Conservation (phyloP, 1,140 invertebrate species). For the Rhynchophorus ferrugineus region DNA sequence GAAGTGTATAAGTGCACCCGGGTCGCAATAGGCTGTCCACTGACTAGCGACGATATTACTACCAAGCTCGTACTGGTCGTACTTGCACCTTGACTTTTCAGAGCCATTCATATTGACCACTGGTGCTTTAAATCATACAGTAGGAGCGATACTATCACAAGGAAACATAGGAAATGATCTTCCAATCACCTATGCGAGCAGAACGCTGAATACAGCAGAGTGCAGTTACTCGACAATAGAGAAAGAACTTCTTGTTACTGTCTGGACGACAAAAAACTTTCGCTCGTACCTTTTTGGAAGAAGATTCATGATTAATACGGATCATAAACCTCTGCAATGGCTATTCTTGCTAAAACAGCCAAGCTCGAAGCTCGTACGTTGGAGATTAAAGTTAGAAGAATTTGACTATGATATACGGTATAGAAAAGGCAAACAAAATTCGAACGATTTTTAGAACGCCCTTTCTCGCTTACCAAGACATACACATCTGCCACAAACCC, state of each 20-base stretch:
- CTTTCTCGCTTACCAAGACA: constrained; percentile 28
- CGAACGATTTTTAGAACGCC: constrained; percentile 37
- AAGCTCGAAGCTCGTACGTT: too few relatives aligned
- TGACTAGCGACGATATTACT: too few relatives aligned
- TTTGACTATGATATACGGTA: constrained; percentile 26
- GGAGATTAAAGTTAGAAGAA: too few relatives aligned
- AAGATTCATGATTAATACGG: constrained; percentile 42
- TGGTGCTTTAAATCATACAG: constrained; percentile 24
- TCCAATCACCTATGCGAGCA: constrained; percentile 26
- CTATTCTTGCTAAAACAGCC: too few relatives aligned
- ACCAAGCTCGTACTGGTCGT: constrained; percentile 1
- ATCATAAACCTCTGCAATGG: constrained; percentile 43
- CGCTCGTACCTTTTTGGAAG: constrained; percentile 40
- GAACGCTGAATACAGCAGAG: constrained; percentile 24
- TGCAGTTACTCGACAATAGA: constrained; percentile 30
- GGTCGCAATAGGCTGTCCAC: too few relatives aligned
- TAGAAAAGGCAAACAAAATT: constrained; percentile 37
- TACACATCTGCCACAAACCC: too few relatives aligned
- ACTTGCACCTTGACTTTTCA: constrained; percentile 34
- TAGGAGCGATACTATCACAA: constrained; percentile 27
- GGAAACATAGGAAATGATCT: constrained; percentile 27
- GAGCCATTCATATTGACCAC: constrained; percentile 20
- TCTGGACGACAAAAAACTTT: constrained; percentile 42
- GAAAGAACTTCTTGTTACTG: constrained; percentile 41
- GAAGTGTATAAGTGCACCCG: too few relatives aligned